Evolutionary conservation across 2,113 vertebrate species (phyloP), one percentile per base, ranked within the genome.

Genomic region (Hypanus sabinus): DNA sequence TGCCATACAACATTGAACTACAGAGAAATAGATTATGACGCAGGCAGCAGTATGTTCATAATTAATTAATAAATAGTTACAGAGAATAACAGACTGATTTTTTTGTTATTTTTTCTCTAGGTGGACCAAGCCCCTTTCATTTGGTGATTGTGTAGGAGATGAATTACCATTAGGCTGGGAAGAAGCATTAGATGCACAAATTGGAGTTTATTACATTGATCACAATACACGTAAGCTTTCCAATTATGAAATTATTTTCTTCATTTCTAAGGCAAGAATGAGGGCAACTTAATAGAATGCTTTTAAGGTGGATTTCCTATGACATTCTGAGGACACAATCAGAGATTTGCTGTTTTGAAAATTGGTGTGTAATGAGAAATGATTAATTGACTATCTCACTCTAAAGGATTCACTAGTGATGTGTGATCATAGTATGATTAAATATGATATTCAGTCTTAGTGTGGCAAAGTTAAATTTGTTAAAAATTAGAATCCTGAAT

Each of bases 131-230:
- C 99, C 99, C 81, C 97, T 99, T 95, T 98, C 99, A 94, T 99
- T 99, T 94, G 98, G 99, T 0, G 99, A 99, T 97, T 99, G 99
- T 95, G 99, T 99, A 79, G 98, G 99, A 60, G 98, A 99, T 94
- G 99, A 99, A 95, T 95, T 99, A 95, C 99, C 99, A 0, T 96
- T 99, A 80, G 99, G 99, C 95, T 99, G 99, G 99, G 99, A 99
- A 97, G 98, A 99, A 96, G 98, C 97, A 5, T 98, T 97, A 93
- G 98, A 99, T 95, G 98, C 98, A 46, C 97, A 97, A 62, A 97
- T 99, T 14, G 99, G 99, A 94, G 96, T 98, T 70, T 99, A 99
- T 97, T 99, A 99, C 97, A 98, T 99, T 95, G 98, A 99, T 97
- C 99, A 99, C 96, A 99, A 99, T 96, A 98, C 97, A 95, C 98